phyloP scores from a whole-genome alignment of 2,797 vertebrate species.

The Echeneis naucrates region DNA sequence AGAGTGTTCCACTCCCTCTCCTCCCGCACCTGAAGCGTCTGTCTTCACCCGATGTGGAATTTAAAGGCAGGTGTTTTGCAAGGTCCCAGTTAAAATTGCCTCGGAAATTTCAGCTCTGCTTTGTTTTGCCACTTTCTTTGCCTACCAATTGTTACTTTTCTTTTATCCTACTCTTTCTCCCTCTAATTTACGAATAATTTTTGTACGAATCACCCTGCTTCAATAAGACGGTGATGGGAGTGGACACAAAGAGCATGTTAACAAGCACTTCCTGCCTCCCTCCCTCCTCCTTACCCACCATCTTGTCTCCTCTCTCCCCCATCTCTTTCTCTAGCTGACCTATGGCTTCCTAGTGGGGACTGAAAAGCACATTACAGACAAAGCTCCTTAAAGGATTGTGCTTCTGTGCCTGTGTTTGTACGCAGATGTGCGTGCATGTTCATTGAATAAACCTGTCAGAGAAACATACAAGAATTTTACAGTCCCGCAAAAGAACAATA shows the following conservation, averaged over 20 bases:
- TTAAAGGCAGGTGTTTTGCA: slow-evolving; percentile 40
- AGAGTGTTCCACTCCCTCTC: background rate
- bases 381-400: slow-evolving; percentile 81
- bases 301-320: slow-evolving; percentile 32
- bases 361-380: slow-evolving; percentile 79
- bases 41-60: background rate
- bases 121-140: background rate
- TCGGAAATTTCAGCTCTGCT: slow-evolving; percentile 25
- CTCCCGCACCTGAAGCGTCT: background rate
- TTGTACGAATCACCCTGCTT: slow-evolving; percentile 57
- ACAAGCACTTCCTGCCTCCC: slow-evolving; percentile 60
- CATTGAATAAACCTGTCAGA: slow-evolving; percentile 55
- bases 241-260: slow-evolving; percentile 77
- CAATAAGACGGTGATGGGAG: slow-evolving; percentile 63
- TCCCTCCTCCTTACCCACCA: slow-evolving; percentile 5
- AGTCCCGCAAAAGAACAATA: slow-evolving; percentile 25
- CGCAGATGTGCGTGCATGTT: slow-evolving; percentile 1
- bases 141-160: background rate
- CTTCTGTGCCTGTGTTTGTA: slow-evolving; percentile 25
- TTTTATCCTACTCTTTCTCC: background rate
- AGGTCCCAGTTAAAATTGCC: slow-evolving; percentile 17
- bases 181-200: slow-evolving; percentile 54
- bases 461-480: slow-evolving; percentile 36
- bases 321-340: slow-evolving; percentile 62
- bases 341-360: slow-evolving; percentile 65